Base-by-base conservation (phyloP, 1,140 invertebrate genomes). In the Nasonia giraulti region DNA sequence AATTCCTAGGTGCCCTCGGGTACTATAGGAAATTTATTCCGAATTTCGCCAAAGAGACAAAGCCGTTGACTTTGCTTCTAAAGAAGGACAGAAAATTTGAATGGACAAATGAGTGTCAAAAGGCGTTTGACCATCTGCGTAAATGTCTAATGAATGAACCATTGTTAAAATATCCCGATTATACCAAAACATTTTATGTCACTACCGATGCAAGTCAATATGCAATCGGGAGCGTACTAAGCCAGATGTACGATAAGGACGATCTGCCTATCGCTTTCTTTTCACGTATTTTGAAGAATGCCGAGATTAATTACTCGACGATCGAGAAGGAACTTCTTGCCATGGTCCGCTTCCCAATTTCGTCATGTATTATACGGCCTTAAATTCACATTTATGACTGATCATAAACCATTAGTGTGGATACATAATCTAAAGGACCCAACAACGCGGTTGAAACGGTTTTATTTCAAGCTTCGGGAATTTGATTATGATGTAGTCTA, bases 301-400 rank as follows among this genome's bases (percentile, higher is more conserved):
- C 27, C 27, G 27, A 27, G 27, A 27, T 27, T 27, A 27, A 27
- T 27, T 27, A 27, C 27, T 27, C 27, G 27, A 27, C 27, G 27
- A 27, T 27, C 27, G 27, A 27, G n/a, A 71, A 71, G 20, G 82
- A 84, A 23, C 68, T 69, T 23, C n/a, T 84, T 47, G 82, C 75
- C 62, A 66, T 83, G 37, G 69, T 44, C 71, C 11, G 17, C 33
- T 1, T 11, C 8, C 1, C 75, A 84, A 37, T 78, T 84, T 31
- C 31, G 40, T 0, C 47, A 77, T 14, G 14, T 10, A 2, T 17
- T 78, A 0, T 84, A 79, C 11, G 82, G 82, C 0, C 20, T 44
- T 6, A 83, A 83, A 69, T 83, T 83, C 50, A 77, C 17, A n/a
- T 66, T 83, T 0, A 4, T 31, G 0, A 77, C 74, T 0, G 82